phyloP scores from a whole-genome alignment of 2,888 invertebrate species.

The Pyrgus malvae region DNA sequence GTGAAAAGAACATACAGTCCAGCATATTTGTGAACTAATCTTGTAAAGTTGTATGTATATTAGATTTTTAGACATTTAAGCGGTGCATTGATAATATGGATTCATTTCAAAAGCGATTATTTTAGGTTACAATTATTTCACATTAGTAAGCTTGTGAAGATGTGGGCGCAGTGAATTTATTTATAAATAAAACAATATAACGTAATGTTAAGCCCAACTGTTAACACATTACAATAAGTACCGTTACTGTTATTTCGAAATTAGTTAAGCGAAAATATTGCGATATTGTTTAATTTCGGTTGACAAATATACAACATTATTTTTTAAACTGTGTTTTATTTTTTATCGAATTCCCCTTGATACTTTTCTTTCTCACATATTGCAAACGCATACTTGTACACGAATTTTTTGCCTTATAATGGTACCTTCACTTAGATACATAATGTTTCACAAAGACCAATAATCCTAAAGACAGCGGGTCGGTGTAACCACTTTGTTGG shows the following conservation, averaged over 20 bases:
- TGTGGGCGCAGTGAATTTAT: slow-evolving; percentile 44
- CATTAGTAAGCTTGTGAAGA: slow-evolving; percentile 43
- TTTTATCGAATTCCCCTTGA: not conserved
- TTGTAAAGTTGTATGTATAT: slow-evolving; percentile 69
- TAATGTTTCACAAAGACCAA: no score
- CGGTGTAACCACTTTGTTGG: no score
- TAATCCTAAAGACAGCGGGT: no score
- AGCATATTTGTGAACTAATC: slow-evolving; percentile 47
- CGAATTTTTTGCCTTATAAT: no score
- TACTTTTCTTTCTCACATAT: not conserved
- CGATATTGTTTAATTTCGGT: slow-evolving; percentile 78
- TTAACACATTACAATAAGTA: slow-evolving; percentile 56
- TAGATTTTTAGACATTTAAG: slow-evolving; percentile 65
- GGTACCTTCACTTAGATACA: no score
- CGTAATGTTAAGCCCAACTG: slow-evolving; percentile 60
- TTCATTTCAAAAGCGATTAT: slow-evolving; percentile 51
- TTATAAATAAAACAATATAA: slow-evolving; percentile 48
- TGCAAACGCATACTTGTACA: no score
- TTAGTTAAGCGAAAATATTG: slow-evolving; percentile 68
- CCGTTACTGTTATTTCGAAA: slow-evolving; percentile 69
- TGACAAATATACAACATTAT: slow-evolving; percentile 80
- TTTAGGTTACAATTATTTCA: slow-evolving; percentile 45
- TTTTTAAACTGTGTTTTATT: slow-evolving; percentile 50
- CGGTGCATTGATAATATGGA: slow-evolving; percentile 62
- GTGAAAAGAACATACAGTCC: slow-evolving; percentile 3